Conservation (phyloP, 92 coral and sea anemone species). For the Bergia sp. region DNA sequence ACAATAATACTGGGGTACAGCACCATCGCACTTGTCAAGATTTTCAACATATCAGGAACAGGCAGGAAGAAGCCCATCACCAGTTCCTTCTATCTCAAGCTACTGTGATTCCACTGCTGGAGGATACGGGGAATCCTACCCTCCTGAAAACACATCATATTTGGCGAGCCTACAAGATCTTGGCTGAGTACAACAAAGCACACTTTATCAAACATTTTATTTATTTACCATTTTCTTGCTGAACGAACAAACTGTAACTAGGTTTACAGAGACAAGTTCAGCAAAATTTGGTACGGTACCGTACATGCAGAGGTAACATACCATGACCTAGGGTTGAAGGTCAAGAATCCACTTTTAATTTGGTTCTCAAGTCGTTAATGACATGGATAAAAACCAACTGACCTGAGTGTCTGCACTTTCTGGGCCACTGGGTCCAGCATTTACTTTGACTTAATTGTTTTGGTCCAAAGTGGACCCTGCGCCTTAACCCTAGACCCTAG, state of each 20-base stretch:
- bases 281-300: too few species aligned
- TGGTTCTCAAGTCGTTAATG: background rate
- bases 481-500: background rate
- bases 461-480: conserved; percentile 1
- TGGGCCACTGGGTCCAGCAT: background rate
- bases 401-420: background rate
- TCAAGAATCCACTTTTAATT: background rate
- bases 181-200: conserved; percentile 9
- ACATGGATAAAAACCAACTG: background rate
- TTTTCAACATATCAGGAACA: background rate
- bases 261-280: background rate
- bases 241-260: background rate
- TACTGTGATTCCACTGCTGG: background rate
- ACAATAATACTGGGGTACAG: conserved; percentile 1
- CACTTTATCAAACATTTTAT: background rate
- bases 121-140: background rate
- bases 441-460: background rate
- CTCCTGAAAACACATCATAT: background rate
- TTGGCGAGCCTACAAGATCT: background rate
- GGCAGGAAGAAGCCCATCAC: conserved; percentile 11
- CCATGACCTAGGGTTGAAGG: background rate
- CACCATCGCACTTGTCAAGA: background rate
- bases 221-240: background rate
- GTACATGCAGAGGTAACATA: too few species aligned
- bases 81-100: background rate